Conservation (phyloP, 2,888 invertebrate species). For the Stratiomys singularior region DNA sequence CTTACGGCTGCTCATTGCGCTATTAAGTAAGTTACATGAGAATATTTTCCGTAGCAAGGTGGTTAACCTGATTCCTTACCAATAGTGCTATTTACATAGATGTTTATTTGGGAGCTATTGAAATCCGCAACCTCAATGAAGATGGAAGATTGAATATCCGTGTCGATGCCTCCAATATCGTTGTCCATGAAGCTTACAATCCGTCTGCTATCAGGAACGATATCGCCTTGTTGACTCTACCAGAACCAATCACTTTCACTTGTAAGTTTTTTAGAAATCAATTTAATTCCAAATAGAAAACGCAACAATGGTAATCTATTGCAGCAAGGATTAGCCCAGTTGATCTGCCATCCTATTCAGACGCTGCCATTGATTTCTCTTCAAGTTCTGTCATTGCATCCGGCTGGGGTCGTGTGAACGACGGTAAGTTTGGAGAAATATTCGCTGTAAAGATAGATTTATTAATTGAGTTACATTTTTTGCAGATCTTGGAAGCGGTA, state of each 20-base stretch:
- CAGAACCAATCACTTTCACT: conserved; percentile 59
- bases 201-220: conserved; percentile 62
- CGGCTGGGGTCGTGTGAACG: conserved; percentile 66
- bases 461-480: neutral
- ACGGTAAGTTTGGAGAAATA: conserved; percentile 37
- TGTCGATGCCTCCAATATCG: conserved; percentile 59
- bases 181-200: conserved; percentile 63
- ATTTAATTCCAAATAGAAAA: no score
- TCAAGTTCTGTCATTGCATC: conserved; percentile 63
- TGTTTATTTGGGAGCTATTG: conserved; percentile 59
- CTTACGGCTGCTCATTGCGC: conserved; percentile 43
- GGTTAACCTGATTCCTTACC: neutral
- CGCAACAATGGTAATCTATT: conserved; percentile 38
- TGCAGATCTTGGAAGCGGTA: conserved; percentile 46
- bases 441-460: neutral
- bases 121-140: conserved; percentile 62
- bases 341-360: conserved; percentile 61
- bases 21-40: neutral
- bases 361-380: conserved; percentile 60
- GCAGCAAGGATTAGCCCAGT: conserved; percentile 65
- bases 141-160: conserved; percentile 64
- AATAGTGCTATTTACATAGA: conserved; percentile 19
- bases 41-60: neutral
- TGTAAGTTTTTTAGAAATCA: conserved; percentile 55
- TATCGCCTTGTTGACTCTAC: conserved; percentile 61